Conservation (phyloP, 2,113 vertebrate genomes). For the Thymallus thymallus region DNA sequence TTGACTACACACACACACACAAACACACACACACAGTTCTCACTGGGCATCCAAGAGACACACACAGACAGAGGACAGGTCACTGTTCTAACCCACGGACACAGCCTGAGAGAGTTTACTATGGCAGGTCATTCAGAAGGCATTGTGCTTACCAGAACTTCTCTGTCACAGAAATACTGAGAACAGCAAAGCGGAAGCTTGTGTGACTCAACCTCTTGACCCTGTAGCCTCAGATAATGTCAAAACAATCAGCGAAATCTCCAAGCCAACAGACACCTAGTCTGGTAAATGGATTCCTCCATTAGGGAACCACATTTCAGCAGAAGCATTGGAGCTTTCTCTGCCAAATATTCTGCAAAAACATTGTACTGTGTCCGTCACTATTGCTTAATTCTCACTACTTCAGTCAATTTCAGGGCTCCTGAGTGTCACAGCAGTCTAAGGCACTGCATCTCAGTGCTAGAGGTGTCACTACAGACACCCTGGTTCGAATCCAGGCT, state of each 20-base stretch:
- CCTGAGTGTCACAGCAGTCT: too few relatives aligned
- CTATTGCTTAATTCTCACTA: neutral
- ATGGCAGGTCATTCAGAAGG: constrained; percentile 21
- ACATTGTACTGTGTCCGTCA: neutral
- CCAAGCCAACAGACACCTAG: neutral
- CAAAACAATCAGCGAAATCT: neutral
- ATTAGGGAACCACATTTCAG: neutral
- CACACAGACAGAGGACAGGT: neutral
- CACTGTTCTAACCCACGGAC: neutral
- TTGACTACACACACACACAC: constrained; percentile 25
- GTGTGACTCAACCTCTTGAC: neutral
- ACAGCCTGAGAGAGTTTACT: neutral
- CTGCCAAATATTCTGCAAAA: neutral
- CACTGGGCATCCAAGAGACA: neutral
- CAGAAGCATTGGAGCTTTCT: neutral
- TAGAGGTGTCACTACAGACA: too few relatives aligned
- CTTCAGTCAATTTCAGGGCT: neutral
- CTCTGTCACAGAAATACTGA: constrained; percentile 17
- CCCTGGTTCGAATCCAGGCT: too few relatives aligned
- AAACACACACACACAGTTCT: constrained; percentile 8
- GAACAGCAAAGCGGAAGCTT: constrained; percentile 30
- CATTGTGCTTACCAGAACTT: constrained; percentile 9
- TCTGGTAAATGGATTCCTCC: neutral
- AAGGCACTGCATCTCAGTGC: too few relatives aligned
- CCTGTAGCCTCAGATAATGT: neutral